phyloP scores from a whole-genome alignment of 2,113 vertebrate species.

The Galeopterus variegatus region DNA sequence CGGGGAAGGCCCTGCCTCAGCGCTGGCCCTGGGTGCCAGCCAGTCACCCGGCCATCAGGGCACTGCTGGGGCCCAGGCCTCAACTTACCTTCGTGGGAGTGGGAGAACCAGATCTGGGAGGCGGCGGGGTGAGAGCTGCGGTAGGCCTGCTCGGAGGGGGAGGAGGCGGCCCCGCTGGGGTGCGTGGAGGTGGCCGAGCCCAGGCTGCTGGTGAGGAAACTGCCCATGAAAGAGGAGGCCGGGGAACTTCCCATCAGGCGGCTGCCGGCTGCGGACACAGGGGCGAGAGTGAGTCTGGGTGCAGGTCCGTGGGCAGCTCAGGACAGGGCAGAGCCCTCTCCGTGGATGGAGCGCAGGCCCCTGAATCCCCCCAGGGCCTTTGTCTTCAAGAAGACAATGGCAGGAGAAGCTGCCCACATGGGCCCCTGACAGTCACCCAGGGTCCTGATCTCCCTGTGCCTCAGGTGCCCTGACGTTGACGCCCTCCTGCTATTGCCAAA shows the following conservation, averaged over 20 bases:
- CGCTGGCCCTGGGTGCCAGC: neutral
- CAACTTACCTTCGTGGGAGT: constrained; percentile 97
- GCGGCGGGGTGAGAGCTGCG: constrained; percentile 94
- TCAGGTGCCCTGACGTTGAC: no score
- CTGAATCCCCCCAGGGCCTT: fast-evolving
- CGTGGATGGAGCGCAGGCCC: neutral
- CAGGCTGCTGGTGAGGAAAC: constrained; percentile 97
- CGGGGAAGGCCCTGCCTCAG: neutral
- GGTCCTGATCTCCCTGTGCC: neutral
- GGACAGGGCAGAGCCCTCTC: neutral
- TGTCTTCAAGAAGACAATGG: neutral
- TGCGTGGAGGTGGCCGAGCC: constrained; percentile 94
- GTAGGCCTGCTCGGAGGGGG: constrained; percentile 95
- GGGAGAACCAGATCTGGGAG: constrained; percentile 99
- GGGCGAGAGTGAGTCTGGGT: neutral
- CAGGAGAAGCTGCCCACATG: fast-evolving
- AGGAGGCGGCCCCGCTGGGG: constrained; percentile 92
- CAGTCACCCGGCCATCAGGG: fast-evolving
- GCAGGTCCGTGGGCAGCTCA: fast-evolving
- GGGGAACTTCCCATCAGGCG: constrained; percentile 95
- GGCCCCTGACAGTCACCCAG: neutral
- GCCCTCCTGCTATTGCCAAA: no score
- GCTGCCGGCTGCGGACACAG: constrained; percentile 90
- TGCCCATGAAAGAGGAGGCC: constrained; percentile 97
- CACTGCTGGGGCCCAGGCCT: fast-evolving